phyloP scores from a whole-genome alignment of 2,797 vertebrate genomes.

The Rachycentron canadum region DNA sequence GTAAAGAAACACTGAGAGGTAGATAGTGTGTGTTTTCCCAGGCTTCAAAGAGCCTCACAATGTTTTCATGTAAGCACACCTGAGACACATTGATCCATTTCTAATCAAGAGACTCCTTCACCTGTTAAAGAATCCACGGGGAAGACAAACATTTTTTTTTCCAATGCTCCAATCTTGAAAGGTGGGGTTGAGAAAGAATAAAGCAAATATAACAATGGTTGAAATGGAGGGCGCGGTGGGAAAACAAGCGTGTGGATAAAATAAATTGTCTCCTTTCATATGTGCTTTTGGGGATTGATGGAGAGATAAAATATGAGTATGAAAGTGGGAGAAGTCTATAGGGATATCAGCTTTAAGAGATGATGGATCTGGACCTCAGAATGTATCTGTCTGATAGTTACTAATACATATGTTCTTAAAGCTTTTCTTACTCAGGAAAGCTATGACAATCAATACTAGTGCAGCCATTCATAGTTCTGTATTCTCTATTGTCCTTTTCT shows the following conservation, averaged over 20 bases:
- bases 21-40: constrained; percentile 23
- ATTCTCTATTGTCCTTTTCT: too few relatives aligned
- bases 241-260: constrained; percentile 5
- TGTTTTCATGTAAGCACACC: constrained; percentile 43
- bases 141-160: neutral
- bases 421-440: neutral
- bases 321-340: neutral
- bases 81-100: constrained; percentile 46
- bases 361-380: constrained; percentile 11
- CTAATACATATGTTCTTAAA: neutral
- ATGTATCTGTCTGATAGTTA: neutral
- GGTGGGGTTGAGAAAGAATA: constrained; percentile 14
- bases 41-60: constrained; percentile 42
- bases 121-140: constrained; percentile 41
- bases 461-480: too few relatives aligned
- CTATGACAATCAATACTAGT: too few relatives aligned
- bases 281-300: constrained; percentile 7
- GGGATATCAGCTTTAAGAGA: constrained; percentile 8
- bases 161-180: constrained; percentile 20
- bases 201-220: constrained; percentile 16
- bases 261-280: constrained; percentile 11
- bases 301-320: constrained; percentile 7
- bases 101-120: constrained; percentile 48
- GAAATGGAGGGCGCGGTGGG: neutral
- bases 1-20: neutral